These are phyloP conservation scores for Lethrus apterus DNA, from an alignment of 1,140 invertebrate genomes.

Conservation along the genomic window DNA sequence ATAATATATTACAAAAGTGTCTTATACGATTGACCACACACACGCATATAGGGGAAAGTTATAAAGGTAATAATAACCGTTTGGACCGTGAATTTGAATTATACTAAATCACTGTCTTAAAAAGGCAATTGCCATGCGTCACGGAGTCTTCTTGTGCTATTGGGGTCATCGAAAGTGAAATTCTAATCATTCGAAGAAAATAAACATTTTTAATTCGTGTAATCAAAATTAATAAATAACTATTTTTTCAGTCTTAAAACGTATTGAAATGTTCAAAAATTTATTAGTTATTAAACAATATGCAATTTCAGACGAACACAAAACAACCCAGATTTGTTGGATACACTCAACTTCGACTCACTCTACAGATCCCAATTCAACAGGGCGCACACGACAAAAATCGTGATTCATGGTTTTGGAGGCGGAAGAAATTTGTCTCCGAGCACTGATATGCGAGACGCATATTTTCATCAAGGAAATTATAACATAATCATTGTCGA, in stretches of 20 bases:
- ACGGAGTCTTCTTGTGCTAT: background rate
- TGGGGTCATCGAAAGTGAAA: background rate
- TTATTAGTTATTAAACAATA: background rate
- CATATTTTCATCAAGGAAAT: slow-evolving; percentile 69
- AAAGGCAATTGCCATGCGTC: background rate
- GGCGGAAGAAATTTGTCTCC: slow-evolving; percentile 69
- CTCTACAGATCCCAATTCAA: slow-evolving; percentile 66
- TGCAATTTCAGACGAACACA: slow-evolving; percentile 58
- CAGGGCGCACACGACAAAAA: slow-evolving; percentile 64
- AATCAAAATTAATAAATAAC: too few relatives aligned
- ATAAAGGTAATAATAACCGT: too few relatives aligned
- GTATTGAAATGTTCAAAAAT: background rate
- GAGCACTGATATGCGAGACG: slow-evolving; percentile 72
- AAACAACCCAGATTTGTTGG: slow-evolving; percentile 59
- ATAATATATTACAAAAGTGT: too few relatives aligned
- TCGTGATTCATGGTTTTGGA: slow-evolving; percentile 77
- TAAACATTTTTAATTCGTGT: background rate
- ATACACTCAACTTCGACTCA: slow-evolving; percentile 60
- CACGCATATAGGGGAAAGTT: too few relatives aligned
- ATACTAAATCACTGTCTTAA: too few relatives aligned
- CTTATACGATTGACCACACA: too few relatives aligned
- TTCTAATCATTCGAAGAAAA: background rate
- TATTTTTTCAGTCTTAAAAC: too few relatives aligned
- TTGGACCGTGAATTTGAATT: too few relatives aligned
- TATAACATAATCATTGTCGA: slow-evolving; percentile 86